phyloP scores from a whole-genome alignment of 1,140 invertebrate species.

The Calliopsis andreniformis region DNA sequence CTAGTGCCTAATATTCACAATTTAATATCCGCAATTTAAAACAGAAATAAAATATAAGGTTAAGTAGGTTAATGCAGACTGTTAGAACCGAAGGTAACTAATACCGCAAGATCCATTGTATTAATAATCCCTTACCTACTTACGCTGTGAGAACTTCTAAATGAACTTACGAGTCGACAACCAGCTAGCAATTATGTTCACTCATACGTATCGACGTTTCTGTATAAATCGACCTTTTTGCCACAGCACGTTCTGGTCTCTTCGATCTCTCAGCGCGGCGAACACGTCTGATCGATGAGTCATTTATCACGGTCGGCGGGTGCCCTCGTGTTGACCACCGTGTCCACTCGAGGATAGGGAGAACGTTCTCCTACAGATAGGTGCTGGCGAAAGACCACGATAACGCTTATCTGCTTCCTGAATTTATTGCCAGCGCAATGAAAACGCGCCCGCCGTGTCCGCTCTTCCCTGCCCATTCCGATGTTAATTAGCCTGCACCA shows the following conservation, averaged over 20 bases:
- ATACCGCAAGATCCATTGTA: constrained; percentile 14
- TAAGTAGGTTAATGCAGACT: too few relatives aligned
- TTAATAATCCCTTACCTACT: constrained; percentile 15
- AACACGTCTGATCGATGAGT: constrained; percentile 58
- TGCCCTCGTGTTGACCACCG: constrained; percentile 39
- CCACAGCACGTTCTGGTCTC: constrained; percentile 5
- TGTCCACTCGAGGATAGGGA: constrained; percentile 61
- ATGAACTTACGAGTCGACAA: constrained; percentile 27
- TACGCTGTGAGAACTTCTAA: constrained; percentile 14
- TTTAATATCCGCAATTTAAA: too few relatives aligned
- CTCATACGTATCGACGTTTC: constrained; percentile 52
- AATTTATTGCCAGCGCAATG: constrained; percentile 78
- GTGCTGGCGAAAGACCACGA: constrained; percentile 73
- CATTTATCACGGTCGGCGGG: constrained; percentile 52
- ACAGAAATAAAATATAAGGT: too few relatives aligned
- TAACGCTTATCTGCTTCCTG: constrained; percentile 79
- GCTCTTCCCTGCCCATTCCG: constrained; percentile 72
- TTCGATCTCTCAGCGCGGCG: constrained; percentile 40
- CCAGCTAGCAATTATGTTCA: constrained; percentile 15
- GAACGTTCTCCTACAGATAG: constrained; percentile 60
- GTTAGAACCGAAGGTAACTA: too few relatives aligned
- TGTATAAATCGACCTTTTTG: constrained; percentile 58
- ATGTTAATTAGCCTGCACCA: constrained; percentile 76
- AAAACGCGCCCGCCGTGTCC: constrained; percentile 74
- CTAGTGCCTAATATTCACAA: too few relatives aligned